Percentiles rank a stretch among this genome's conserved stretches.
Conservation (phyloP, 2,888 invertebrate species). For the Phytoseiulus persimilis region DNA sequence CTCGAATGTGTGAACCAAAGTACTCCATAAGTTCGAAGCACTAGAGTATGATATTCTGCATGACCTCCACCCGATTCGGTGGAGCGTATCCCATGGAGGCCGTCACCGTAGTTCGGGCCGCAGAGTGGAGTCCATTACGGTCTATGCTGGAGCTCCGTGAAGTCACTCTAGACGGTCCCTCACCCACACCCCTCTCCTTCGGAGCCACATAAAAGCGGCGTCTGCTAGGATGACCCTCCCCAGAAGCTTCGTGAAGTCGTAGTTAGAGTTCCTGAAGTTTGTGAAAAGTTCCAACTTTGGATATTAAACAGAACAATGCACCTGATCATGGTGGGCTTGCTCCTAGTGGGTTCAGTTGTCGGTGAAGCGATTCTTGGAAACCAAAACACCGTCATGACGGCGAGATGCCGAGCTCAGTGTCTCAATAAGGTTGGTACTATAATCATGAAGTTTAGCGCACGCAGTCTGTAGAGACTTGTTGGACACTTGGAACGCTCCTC, state of each 20-base stretch:
- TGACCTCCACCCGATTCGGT: not conserved
- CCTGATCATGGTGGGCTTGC: not conserved
- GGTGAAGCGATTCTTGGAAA: not conserved
- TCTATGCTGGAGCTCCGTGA: not conserved
- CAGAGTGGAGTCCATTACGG: not conserved
- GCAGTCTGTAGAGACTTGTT: not conserved
- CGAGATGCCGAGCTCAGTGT: slow-evolving; percentile 34
- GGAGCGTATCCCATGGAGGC: not conserved
- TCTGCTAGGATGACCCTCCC: not conserved
- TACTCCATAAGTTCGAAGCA: too few relatives aligned
- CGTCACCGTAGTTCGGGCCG: too few relatives aligned
- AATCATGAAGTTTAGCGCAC: too few relatives aligned
- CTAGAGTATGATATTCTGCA: too few relatives aligned
- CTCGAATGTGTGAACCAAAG: too few relatives aligned
- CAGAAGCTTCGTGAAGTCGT: not conserved
- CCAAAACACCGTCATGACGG: not conserved
- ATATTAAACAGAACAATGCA: not conserved
- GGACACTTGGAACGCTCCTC: too few relatives aligned
- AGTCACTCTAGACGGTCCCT: not conserved
- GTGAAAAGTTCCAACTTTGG: not conserved
- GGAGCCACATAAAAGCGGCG: not conserved
- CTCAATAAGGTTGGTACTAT: slow-evolving; percentile 18
- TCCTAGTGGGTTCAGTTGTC: not conserved
- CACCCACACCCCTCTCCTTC: not conserved
- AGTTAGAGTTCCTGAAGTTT: not conserved